These are phyloP conservation scores for Parnassius apollo DNA, from an alignment of 2,888 invertebrate species.

Conservation along the genomic window DNA sequence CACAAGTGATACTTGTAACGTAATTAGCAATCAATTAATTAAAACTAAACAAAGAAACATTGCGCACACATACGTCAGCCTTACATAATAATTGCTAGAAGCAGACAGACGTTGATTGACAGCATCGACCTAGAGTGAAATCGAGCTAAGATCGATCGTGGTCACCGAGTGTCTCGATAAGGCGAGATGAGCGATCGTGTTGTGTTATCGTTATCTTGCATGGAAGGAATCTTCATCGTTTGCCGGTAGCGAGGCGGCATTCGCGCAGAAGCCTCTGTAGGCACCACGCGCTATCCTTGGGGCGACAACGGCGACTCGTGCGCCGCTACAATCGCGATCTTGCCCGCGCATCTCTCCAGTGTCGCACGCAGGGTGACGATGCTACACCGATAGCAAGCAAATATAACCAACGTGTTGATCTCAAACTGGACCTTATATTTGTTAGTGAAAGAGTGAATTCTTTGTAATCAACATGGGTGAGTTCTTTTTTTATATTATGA, in stretches of 20 bases:
- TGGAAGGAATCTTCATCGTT: conserved; percentile 69
- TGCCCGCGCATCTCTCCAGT: conserved; percentile 48
- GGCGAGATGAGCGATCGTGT: conserved; percentile 68
- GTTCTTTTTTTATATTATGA: conserved; percentile 1
- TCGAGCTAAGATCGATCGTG: conserved; percentile 57
- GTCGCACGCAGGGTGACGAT: conserved; percentile 64
- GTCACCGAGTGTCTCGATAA: conserved; percentile 62
- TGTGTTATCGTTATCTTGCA: conserved; percentile 73
- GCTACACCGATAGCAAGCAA: conserved; percentile 59
- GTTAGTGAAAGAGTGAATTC: conserved; percentile 67
- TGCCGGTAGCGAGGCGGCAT: conserved; percentile 60
- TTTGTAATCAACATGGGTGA: conserved; percentile 65
- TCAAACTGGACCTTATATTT: conserved; percentile 55
- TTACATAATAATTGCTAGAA: conserved; percentile 38
- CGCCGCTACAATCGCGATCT: conserved; percentile 30
- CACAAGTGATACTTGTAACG: neutral
- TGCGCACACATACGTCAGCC: conserved; percentile 16
- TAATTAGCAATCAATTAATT: conserved; percentile 24
- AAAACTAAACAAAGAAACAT: conserved; percentile 19
- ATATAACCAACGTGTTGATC: conserved; percentile 63
- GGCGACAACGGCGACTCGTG: conserved; percentile 42
- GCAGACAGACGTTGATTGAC: conserved; percentile 30
- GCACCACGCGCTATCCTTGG: conserved; percentile 73
- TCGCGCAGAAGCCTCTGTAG: conserved; percentile 75
- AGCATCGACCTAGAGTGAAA: conserved; percentile 42